These are phyloP conservation scores for Troilus luridus DNA, from an alignment of 2,888 invertebrate genomes.

Conservation along the genomic window DNA sequence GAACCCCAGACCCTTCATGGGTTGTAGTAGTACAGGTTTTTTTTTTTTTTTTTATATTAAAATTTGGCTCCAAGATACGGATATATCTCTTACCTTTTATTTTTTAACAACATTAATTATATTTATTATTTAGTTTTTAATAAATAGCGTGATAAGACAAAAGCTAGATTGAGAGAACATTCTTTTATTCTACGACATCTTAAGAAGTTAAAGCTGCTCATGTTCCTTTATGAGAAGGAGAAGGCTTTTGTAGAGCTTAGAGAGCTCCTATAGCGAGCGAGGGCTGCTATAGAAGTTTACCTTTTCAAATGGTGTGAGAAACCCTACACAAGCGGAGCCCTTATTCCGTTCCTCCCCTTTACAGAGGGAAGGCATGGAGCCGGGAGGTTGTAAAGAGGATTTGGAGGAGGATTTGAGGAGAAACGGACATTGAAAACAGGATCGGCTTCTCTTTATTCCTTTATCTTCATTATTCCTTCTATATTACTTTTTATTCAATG, in stretches of 20 bases:
- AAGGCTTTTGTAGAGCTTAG: not conserved
- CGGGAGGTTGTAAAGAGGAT: not conserved
- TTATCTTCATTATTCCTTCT: not conserved
- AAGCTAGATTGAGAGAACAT: not conserved
- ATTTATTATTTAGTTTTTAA: not conserved
- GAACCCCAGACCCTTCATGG: too few relatives aligned
- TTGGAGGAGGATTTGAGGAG: not conserved
- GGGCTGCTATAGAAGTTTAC: not conserved
- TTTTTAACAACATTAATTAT: too few relatives aligned
- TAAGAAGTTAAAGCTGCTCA: not conserved
- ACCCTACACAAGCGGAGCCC: not conserved
- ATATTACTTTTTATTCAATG: not conserved
- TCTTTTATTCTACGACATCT: not conserved
- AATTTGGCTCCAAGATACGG: too few relatives aligned
- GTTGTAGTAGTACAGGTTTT: too few relatives aligned
- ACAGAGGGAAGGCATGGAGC: not conserved
- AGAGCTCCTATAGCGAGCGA: not conserved
- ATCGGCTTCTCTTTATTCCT: not conserved
- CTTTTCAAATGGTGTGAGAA: conserved; percentile 12
- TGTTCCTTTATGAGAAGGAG: not conserved
- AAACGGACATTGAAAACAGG: not conserved
- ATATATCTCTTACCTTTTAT: too few relatives aligned
- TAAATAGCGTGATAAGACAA: not conserved
- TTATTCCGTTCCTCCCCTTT: not conserved
- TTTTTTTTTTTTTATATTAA: too few relatives aligned